phyloP scores from a whole-genome alignment of 2,888 invertebrate genomes.

The Anoplius nigerrimus region DNA sequence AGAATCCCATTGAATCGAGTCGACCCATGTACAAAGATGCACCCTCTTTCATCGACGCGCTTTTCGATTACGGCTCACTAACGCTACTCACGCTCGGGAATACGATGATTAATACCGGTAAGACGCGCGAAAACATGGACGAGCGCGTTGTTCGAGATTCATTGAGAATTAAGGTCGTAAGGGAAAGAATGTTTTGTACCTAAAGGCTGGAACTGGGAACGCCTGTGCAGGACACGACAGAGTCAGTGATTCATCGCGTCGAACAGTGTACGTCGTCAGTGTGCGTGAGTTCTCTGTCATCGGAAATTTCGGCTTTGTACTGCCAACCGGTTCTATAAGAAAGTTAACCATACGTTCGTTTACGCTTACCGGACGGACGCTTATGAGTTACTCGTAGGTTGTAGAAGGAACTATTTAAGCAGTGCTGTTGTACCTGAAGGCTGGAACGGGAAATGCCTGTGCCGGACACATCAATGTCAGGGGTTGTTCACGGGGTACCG shows the following conservation, averaged over 20 bases:
- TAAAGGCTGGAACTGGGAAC: slow-evolving; percentile 75
- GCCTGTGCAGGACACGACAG: slow-evolving; percentile 87
- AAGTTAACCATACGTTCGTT: slow-evolving; percentile 5
- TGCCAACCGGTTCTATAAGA: slow-evolving; percentile 72
- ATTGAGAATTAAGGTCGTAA: too few relatives aligned
- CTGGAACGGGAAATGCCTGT: slow-evolving; percentile 83
- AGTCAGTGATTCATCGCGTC: slow-evolving; percentile 74
- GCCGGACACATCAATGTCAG: slow-evolving; percentile 84
- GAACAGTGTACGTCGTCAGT: slow-evolving; percentile 68
- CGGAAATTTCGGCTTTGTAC: slow-evolving; percentile 72
- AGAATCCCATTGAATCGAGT: background rate
- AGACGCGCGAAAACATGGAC: too few relatives aligned
- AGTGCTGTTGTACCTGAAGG: slow-evolving; percentile 72
- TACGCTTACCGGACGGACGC: too few relatives aligned
- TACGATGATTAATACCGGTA: too few relatives aligned
- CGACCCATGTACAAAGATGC: too few relatives aligned
- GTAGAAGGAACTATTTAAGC: too few relatives aligned
- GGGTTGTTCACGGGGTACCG: slow-evolving; percentile 79
- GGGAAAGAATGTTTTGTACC: slow-evolving; percentile 43
- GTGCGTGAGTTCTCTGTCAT: slow-evolving; percentile 73
- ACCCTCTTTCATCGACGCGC: too few relatives aligned
- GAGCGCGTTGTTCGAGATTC: too few relatives aligned
- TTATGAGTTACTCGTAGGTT: too few relatives aligned
- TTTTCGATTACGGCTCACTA: too few relatives aligned
- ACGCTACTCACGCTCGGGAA: too few relatives aligned